phyloP scores from a whole-genome alignment of 2,797 vertebrate genomes.

The Gadopsis bispinosus region DNA sequence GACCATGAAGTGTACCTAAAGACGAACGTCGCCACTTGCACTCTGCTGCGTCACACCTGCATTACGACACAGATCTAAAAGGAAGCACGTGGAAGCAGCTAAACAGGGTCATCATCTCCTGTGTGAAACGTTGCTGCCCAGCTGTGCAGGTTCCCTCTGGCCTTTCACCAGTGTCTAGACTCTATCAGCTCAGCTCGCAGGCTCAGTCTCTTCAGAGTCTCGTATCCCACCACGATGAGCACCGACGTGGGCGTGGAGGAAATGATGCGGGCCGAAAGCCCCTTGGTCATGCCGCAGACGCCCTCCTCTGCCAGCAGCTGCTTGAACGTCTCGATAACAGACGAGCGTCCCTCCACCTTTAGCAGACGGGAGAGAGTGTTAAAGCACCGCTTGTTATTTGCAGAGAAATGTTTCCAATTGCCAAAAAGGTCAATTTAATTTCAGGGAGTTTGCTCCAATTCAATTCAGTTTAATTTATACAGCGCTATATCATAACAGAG shows the following conservation, averaged over 20 bases:
- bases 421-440: too few relatives aligned
- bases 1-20: constrained; percentile 5
- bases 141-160: not conserved
- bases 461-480: too few relatives aligned
- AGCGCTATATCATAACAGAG: too few relatives aligned
- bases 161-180: constrained; percentile 91
- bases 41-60: not conserved
- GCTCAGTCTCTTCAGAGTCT: constrained; percentile 97
- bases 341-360: constrained; percentile 94
- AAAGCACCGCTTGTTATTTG: not conserved
- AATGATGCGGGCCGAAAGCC: constrained; percentile 94
- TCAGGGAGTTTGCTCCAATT: too few relatives aligned
- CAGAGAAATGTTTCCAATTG: too few relatives aligned
- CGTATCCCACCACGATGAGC: constrained; percentile 95
- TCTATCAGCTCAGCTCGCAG: constrained; percentile 93
- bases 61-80: constrained; percentile 16
- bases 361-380: not conserved
- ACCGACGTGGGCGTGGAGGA: constrained; percentile 93
- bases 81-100: not conserved
- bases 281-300: constrained; percentile 92
- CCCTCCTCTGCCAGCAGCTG: constrained; percentile 95
- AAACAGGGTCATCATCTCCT: not conserved
- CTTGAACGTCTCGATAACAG: constrained; percentile 92
- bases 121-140: not conserved
- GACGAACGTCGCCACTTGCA: constrained; percentile 16